Evolutionary conservation across 2,888 invertebrate species (phyloP).

Genomic region (Lochmaea capreae): DNA sequence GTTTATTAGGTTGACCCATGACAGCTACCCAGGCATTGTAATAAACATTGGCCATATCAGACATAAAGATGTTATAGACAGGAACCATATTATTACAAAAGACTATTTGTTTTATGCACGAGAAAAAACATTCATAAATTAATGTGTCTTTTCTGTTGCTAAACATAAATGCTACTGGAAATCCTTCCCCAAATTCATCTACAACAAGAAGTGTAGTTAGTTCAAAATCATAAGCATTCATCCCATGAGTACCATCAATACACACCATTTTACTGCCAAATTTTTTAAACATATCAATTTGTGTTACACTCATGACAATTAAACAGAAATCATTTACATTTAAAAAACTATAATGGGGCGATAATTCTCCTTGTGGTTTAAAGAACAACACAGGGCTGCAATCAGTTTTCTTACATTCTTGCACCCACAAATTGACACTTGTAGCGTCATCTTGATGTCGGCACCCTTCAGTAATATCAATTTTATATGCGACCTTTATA

Average conservation of each 20-base stretch:
- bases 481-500: not conserved
- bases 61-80: constrained; percentile 43
- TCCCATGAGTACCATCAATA: constrained; percentile 45
- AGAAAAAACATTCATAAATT: constrained; percentile 3
- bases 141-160: constrained; percentile 40
- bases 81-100: constrained; percentile 25
- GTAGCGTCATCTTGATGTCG: constrained; percentile 24
- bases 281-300: constrained; percentile 47
- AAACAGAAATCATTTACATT: constrained; percentile 48
- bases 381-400: constrained; percentile 40
- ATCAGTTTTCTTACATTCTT: constrained; percentile 36
- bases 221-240: constrained; percentile 45
- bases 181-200: constrained; percentile 45
- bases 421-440: constrained; percentile 33
- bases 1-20: constrained; percentile 39
- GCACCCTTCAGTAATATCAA: constrained; percentile 16
- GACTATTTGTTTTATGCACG: not conserved
- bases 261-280: constrained; percentile 43
- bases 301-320: constrained; percentile 48
- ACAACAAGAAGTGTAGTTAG: constrained; percentile 41
- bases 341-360: constrained; percentile 29
- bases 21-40: constrained; percentile 47
- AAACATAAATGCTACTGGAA: constrained; percentile 43
- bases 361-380: constrained; percentile 42
- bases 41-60: constrained; percentile 44